phyloP scores from a whole-genome alignment of 2,113 vertebrate species.

The Thunnus thynnus region DNA sequence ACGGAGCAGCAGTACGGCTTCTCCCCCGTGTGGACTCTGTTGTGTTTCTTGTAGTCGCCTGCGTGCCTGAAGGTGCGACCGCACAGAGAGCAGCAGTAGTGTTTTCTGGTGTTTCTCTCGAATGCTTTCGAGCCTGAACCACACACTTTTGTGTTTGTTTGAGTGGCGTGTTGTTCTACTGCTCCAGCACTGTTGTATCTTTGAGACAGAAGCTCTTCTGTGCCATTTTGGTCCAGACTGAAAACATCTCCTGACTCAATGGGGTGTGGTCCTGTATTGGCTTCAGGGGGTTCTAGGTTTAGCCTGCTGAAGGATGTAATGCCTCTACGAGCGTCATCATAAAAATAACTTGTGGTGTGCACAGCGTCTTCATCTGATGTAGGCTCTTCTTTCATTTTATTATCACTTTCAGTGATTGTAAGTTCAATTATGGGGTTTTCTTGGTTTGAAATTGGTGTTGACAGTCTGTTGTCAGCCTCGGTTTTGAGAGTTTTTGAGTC shows the following conservation, averaged over 20 bases:
- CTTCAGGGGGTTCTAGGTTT: not conserved
- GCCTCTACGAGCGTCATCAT: not conserved
- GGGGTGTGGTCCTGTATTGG: not conserved
- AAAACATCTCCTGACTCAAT: not conserved
- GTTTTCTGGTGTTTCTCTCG: slow-evolving; percentile 66
- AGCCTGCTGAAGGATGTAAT: not conserved
- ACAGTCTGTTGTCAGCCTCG: not conserved
- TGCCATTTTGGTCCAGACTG: not conserved
- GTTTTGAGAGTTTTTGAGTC: not conserved
- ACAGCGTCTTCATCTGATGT: not conserved
- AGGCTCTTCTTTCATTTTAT: slow-evolving; percentile 48
- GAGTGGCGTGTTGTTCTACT: slow-evolving; percentile 22
- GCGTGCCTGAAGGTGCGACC: slow-evolving; percentile 78
- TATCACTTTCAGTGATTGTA: not conserved
- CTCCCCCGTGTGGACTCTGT: slow-evolving; percentile 82
- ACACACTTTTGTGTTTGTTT: slow-evolving; percentile 34
- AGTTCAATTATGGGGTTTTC: not conserved
- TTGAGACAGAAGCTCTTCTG: not conserved
- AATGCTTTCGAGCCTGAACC: slow-evolving; percentile 52
- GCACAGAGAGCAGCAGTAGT: slow-evolving; percentile 75
- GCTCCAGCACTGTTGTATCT: not conserved
- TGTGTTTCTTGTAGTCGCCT: slow-evolving; percentile 81
- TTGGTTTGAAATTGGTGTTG: not conserved
- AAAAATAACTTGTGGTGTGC: slow-evolving; percentile 6
- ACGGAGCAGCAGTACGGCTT: slow-evolving; percentile 83